Base-by-base conservation (phyloP, 2,888 invertebrate genomes). In the Cephus pulcher region DNA sequence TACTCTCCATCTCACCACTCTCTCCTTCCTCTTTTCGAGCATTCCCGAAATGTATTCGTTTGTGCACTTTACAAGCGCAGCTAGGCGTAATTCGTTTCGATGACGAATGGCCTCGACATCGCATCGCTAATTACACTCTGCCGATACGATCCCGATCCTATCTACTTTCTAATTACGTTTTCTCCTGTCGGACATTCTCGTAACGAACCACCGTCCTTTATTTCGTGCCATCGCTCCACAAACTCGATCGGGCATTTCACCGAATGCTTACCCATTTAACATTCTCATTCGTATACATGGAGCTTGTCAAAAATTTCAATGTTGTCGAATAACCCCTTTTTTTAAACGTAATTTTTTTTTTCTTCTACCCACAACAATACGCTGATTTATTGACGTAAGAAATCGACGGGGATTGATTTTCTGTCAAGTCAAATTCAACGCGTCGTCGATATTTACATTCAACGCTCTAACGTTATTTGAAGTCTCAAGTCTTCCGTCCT, bases 31-130 rank as follows among this genome's bases (percentile, higher is more conserved):
- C 23, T 56, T 56, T 56, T 23, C 56, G 56, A 84, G 85, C 85
- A 84, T 86, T 86, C 84, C 83, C 85, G 82, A 85, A 88, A 86
- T 88, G 87, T 86, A 86, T 86, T 87, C 85, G 83, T 81, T 86
- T 83, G 82, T 80, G 86, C 83, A 83, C 56, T 56, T 56, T 56
- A 56, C 56, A 56, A 56, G 56, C 56, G 83, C 84, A 82, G 80
- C 79, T 80, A 80, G 83, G 81, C 84, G 83, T 85, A 84, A 85
- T 85, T 85, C 84, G 85, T 85, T 84, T 84, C 85, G 84, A 80
- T 80, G 78, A 81, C 81, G 83, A 84, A 84, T 83, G 80, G 79
- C 82, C 82, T 56, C 79, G 79, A 77, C 76, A 82, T 82, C 83
- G 80, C 81, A 79, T 80, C 84, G 84, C 84, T 85, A 85, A 85